Evolutionary conservation across 2,113 vertebrate genomes (phyloP).

Genomic region (Malurus melanocephalus): DNA sequence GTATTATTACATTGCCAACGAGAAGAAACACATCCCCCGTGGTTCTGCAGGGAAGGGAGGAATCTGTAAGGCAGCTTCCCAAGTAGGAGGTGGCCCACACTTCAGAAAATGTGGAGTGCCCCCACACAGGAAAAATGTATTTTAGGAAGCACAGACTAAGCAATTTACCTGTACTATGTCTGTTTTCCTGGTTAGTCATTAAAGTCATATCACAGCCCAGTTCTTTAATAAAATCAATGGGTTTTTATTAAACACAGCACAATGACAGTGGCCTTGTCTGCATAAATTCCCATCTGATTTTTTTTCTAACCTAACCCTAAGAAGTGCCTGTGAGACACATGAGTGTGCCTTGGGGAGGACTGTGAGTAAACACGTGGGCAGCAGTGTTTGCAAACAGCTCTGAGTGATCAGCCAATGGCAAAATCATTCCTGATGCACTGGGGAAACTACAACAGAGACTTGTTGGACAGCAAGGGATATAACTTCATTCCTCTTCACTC

Average conservation of each 20-base stretch:
- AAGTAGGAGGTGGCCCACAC: neutral
- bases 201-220: neutral
- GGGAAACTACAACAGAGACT: neutral
- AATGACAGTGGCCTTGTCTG: neutral
- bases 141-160: neutral
- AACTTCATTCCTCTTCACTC: neutral
- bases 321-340: neutral
- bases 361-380: neutral
- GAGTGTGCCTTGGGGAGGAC: neutral
- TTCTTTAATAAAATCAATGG: neutral
- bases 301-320: neutral
- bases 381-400: neutral
- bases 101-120: neutral
- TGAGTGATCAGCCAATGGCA: neutral
- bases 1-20: constrained; percentile 31
- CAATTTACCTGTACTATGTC: neutral
- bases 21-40: neutral
- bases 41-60: neutral
- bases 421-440: neutral
- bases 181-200: neutral
- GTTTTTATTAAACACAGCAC: neutral
- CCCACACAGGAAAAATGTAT: neutral
- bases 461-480: neutral
- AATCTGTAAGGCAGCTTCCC: neutral
- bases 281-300: neutral